A percentile compares a stretch with the other conserved stretches of the same genome.
Conservation (phyloP, 2,113 vertebrate species). For the Notechis scutatus region DNA sequence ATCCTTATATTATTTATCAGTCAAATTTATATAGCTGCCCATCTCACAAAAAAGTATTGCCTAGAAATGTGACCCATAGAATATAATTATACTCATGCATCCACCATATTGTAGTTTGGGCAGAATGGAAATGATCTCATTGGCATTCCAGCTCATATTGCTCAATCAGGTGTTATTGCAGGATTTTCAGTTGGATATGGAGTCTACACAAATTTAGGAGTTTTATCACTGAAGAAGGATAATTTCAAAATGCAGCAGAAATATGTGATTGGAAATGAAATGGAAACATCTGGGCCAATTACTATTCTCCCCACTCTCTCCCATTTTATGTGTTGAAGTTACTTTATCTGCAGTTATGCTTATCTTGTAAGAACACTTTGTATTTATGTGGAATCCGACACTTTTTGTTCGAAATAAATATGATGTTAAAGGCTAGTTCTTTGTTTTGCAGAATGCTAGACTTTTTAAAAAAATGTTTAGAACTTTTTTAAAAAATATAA, state of each 20-base stretch:
- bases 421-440: too few species aligned
- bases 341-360: too few species aligned
- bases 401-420: too few species aligned
- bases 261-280: not conserved
- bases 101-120: not conserved
- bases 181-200: not conserved
- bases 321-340: not conserved
- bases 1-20: not conserved
- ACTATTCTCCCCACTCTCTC: not conserved
- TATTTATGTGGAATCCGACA: too few species aligned
- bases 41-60: not conserved
- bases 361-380: too few species aligned
- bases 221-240: not conserved
- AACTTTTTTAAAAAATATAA: too few species aligned
- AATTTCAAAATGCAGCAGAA: not conserved
- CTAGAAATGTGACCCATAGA: not conserved
- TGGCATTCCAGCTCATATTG: not conserved
- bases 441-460: too few species aligned
- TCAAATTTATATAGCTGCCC: not conserved
- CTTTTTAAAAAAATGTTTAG: too few species aligned
- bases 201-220: not conserved
- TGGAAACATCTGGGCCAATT: not conserved
- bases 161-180: not conserved
- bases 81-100: not conserved
- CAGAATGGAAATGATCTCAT: not conserved